Evolutionary conservation across 2,113 vertebrate genomes (phyloP), one percentile per base, ranked within the genome.

Genomic region (Epinephelus cyanopodus): DNA sequence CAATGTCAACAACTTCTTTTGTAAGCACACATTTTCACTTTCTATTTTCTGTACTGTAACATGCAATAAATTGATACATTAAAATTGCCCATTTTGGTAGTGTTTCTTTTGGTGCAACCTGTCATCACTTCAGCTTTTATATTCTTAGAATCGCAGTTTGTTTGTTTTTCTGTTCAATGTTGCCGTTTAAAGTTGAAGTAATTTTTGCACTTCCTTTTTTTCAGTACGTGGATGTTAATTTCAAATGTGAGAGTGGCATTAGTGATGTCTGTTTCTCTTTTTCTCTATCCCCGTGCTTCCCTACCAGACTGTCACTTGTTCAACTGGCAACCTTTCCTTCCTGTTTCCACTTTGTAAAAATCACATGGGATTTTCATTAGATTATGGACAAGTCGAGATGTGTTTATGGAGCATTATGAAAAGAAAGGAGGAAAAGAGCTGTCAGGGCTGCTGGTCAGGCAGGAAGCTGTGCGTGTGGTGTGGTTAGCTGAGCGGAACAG

Each of bases 11-110:
- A 68, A 86, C 87, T 91, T 93, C 76, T 92, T 94, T 94, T 94
- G 77, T 93, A 93, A 93, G 79, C 89, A 92, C 92, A 92, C 92
- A 90, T 91, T 94, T 94, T 93, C 95, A 95, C 91, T 96, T 97
- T 97, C 92, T 97, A 96, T 96, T 97, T 96, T 96, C 94, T 97
- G 96, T 98, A 96, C 94, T 95, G 95, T 95, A 93, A 97, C 96
- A 96, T 96, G 96, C 96, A 98, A 98, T 98, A 97, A 98, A 97
- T 96, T 95, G 95, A 94, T 97, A 95, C 91, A 92, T 93, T 93
- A 54, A 94, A 95, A 93, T 89, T 61, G 47, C 2, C 33, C 76
- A 37, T 77, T 37, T 7, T 53, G 3, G 50, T 60, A 27, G 13
- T 3, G 1, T 10, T 71, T 6, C n/a, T 37, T 72, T 67, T 7